phyloP scores from a whole-genome alignment of 2,113 vertebrate species.

The Terrapene triunguis region DNA sequence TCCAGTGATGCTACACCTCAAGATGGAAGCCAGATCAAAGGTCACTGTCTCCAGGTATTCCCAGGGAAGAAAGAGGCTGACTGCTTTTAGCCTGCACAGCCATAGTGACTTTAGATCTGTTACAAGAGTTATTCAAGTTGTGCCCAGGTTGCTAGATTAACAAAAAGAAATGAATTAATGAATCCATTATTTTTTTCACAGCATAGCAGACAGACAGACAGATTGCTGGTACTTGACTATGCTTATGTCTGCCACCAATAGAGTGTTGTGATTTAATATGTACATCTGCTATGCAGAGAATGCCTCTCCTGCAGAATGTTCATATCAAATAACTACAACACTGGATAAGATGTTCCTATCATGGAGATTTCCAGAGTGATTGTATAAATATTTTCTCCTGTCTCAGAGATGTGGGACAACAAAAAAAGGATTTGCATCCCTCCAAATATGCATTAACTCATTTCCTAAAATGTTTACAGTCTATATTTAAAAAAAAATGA shows the following conservation, averaged over 20 bases:
- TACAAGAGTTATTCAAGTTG: neutral
- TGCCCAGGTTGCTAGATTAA: neutral
- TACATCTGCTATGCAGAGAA: neutral
- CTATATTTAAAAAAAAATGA: slow-evolving; percentile 12
- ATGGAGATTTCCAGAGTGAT: neutral
- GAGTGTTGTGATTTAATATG: neutral
- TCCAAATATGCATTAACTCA: neutral
- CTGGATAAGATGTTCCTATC: neutral
- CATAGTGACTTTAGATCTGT: fast-evolving
- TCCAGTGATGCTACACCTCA: neutral
- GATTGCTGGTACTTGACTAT: neutral
- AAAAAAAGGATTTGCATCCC: neutral
- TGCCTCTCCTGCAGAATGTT: neutral
- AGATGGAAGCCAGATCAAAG: neutral
- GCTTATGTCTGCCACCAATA: neutral
- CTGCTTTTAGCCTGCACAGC: neutral
- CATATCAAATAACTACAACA: neutral
- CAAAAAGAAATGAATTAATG: neutral
- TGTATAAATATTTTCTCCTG: neutral
- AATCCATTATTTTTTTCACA: neutral
- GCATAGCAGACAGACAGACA: neutral
- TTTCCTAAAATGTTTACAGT: neutral
- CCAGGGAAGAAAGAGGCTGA: neutral
- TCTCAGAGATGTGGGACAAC: neutral
- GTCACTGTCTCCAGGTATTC: neutral